Evolutionary conservation across 2,797 vertebrate species (phyloP).

Genomic region (Muscicapa striata): DNA sequence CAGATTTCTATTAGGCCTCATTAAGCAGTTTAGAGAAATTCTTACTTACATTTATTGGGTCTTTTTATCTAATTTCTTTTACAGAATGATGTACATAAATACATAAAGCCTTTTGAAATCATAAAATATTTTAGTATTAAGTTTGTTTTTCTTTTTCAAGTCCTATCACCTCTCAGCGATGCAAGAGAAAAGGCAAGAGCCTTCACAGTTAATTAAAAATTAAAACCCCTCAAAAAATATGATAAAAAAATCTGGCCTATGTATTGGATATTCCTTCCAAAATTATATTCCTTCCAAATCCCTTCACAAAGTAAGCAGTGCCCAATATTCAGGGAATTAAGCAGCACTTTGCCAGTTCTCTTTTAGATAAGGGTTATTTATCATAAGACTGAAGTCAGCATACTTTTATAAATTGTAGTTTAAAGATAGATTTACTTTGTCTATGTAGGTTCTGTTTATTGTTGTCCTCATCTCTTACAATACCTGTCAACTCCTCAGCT

Average conservation of each 20-base stretch:
- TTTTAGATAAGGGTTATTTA: neutral
- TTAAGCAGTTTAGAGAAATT: slow-evolving; percentile 36
- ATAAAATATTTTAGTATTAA: neutral
- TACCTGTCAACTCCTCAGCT: neutral
- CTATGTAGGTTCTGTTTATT: neutral
- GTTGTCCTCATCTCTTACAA: neutral
- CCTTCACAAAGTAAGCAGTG: neutral
- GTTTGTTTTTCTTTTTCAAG: neutral
- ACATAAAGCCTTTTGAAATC: neutral
- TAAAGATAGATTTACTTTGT: neutral
- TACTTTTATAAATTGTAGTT: neutral
- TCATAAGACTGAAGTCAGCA: neutral
- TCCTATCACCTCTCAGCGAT: neutral
- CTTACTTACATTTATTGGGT: neutral
- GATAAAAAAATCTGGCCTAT: neutral
- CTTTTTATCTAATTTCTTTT: neutral
- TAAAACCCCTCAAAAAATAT: neutral
- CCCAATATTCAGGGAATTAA: neutral
- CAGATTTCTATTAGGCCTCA: slow-evolving; percentile 49
- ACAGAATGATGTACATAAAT: neutral
- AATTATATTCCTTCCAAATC: neutral
- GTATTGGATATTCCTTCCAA: neutral
- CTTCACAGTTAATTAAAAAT: neutral
- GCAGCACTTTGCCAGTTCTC: neutral
- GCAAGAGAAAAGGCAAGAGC: neutral